Evolutionary conservation across 2,113 vertebrate species (phyloP).

Genomic region (Pelecanus crispus): DNA sequence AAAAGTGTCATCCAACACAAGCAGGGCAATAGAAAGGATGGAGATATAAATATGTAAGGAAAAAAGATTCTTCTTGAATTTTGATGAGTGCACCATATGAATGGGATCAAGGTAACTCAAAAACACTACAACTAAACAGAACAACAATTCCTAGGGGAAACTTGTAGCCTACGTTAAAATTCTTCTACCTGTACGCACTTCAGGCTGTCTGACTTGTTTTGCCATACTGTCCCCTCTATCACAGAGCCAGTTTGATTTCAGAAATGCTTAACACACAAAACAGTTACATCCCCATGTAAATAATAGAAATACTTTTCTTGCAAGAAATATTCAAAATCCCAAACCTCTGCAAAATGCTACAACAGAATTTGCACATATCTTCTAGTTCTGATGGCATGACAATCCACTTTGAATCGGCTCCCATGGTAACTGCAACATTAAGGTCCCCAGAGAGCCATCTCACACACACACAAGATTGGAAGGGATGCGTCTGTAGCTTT

Average conservation of each 20-base stretch:
- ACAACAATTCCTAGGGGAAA: not conserved
- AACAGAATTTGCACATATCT: not conserved
- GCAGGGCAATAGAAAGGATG: not conserved
- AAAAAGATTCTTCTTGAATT: not conserved
- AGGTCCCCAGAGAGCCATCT: not conserved
- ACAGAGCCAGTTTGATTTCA: not conserved
- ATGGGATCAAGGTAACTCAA: not conserved
- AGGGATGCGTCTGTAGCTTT: not conserved
- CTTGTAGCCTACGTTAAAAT: not conserved
- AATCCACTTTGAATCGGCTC: conserved; percentile 7
- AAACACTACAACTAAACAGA: not conserved
- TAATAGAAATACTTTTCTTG: not conserved
- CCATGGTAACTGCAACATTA: not conserved
- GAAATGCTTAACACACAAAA: not conserved
- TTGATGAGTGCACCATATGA: not conserved
- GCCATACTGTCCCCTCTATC: not conserved
- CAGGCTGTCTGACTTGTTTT: not conserved
- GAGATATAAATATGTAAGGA: not conserved
- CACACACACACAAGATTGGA: not conserved
- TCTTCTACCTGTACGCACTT: not conserved
- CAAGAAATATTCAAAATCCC: not conserved
- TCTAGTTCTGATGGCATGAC: not conserved
- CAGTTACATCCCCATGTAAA: not conserved
- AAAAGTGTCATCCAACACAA: not conserved
- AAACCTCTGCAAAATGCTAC: not conserved